Base-by-base conservation (phyloP, 1,140 invertebrate species). In the Stenopsyche tienmushanensis region DNA sequence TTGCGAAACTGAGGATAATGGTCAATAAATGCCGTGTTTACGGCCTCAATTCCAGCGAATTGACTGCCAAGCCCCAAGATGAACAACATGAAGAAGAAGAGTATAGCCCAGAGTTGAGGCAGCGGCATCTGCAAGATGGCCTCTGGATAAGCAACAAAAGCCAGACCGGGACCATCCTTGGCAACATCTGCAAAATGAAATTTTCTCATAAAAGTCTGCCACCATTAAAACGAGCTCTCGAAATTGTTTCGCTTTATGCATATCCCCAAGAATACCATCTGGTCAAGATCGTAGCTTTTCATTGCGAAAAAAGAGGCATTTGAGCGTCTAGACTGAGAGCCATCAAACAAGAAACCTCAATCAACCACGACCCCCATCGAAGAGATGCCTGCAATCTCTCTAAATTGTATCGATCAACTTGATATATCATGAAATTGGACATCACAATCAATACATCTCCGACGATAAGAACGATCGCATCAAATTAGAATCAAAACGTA, bases 31-130 rank as follows among this genome's bases (percentile, higher is more conserved):
- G 88, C 84, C 3, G 90, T 90, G 54, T 88, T 86, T 60, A 92
- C 88, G 13, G 89, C 89, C 77, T 93, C 90, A 25, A 92, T 87
- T 1, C 88, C 89, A 62, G 90, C 90, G 77, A 93, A 92, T 81
- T 93, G 87, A 60, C 84, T 86, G 47, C 90, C 88, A 1, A 91
- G 73, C 0, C 90, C 90, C 1, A 93, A 80, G n/a, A 90, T 84
- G 67, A 92, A 86, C 25, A 92, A 80, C 90, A 92, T 92, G 58
- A 93, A 82, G 80, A 96, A 96, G 79, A 95, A 95, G 0, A 93
- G 74, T 7, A 90, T 80, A 0, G 90, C 85, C 92, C 92, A 94
- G 2, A 93, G 73, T 59, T 88, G 88, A 0, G 90, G 83, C 20
- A 86, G 73, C 0, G 91, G 90, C 83, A 94, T 86, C 57, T 86